Evolutionary conservation across 2,888 invertebrate genomes (phyloP).

Genomic region (Andrena camellia): DNA sequence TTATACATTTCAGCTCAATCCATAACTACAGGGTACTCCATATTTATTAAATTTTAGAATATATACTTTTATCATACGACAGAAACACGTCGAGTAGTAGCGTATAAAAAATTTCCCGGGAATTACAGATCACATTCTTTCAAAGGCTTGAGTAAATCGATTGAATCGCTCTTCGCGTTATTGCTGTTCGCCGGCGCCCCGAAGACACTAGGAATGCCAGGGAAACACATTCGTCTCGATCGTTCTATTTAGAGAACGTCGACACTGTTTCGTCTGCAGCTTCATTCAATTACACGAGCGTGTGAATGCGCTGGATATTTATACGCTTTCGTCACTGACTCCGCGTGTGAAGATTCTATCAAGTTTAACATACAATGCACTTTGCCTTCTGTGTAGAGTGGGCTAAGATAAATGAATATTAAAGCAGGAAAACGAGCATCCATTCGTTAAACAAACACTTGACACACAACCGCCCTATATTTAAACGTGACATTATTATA

Average conservation of each 20-base stretch:
- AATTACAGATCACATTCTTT: background rate
- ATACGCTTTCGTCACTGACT: conserved; percentile 46
- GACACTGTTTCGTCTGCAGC: conserved; percentile 31
- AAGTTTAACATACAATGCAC: conserved; percentile 60
- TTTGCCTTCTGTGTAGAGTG: background rate
- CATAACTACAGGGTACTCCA: no score
- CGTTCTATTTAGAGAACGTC: conserved; percentile 54
- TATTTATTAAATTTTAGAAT: no score
- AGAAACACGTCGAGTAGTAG: background rate
- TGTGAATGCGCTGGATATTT: conserved; percentile 54
- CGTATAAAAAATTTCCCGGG: background rate
- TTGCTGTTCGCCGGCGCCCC: background rate
- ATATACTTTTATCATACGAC: no score
- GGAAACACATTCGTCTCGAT: conserved; percentile 14
- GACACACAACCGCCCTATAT: background rate
- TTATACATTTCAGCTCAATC: background rate
- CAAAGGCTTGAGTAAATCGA: background rate
- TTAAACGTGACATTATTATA: background rate
- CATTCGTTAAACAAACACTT: background rate
- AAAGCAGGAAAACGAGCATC: conserved; percentile 39
- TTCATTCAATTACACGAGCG: conserved; percentile 54
- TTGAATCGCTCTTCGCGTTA: background rate
- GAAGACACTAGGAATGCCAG: background rate
- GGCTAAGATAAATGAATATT: conserved; percentile 46
- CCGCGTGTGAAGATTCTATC: background rate